A percentile compares a stretch with the other conserved stretches of the same genome.
These are phyloP conservation scores for Merops nubicus DNA, from an alignment of 2,113 vertebrate species.

Conservation along the genomic window DNA sequence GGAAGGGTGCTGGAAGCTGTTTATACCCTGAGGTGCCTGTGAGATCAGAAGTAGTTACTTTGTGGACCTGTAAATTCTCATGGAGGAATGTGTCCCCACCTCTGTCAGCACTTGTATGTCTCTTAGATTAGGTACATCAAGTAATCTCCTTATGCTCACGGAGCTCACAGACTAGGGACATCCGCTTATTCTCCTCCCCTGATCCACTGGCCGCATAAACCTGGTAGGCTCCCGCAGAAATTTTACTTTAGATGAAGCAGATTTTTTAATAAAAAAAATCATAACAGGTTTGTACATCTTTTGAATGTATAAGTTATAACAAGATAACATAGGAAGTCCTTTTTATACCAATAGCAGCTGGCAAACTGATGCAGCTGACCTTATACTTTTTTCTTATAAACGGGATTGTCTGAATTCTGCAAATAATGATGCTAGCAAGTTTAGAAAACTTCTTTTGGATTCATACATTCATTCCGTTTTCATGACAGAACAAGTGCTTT, in stretches of 20 bases:
- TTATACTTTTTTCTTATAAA: background rate
- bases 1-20: background rate
- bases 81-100: background rate
- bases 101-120: background rate
- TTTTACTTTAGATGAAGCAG: background rate
- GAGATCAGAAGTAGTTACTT: background rate
- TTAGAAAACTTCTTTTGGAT: background rate
- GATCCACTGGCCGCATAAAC: background rate
- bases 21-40: background rate
- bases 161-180: background rate
- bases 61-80: background rate
- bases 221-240: background rate
- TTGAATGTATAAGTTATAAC: background rate
- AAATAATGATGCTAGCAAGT: background rate
- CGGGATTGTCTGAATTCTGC: background rate
- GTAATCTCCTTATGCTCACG: rapidly evolving
- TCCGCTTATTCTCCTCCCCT: background rate
- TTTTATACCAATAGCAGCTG: background rate
- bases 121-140: background rate
- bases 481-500: conserved; percentile 13
- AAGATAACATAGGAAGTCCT: background rate
- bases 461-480: conserved; percentile 46
- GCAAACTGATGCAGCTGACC: background rate
- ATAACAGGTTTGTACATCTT: background rate
- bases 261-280: background rate